A percentile compares a stretch with the other conserved stretches of the same genome.
Conservation (phyloP, 2,797 vertebrate genomes). For the Zalophus californianus region DNA sequence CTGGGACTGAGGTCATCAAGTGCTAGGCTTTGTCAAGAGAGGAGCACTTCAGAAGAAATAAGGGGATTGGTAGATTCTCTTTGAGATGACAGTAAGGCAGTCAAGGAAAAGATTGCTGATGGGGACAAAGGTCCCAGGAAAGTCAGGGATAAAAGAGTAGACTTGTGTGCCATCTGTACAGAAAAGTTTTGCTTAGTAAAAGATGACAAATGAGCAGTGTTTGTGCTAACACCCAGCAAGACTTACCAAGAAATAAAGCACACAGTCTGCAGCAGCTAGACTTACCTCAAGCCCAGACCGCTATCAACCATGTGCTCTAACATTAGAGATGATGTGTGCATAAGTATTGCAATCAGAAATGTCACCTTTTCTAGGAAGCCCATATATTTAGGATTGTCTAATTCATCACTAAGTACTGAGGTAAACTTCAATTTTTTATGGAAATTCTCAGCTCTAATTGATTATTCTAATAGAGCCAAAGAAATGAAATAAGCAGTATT, state of each 20-base stretch:
- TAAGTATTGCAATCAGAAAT: conserved; percentile 55
- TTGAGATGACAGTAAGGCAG: conserved; percentile 53
- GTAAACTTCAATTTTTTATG: conserved; percentile 34
- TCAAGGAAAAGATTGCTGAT: conserved; percentile 52
- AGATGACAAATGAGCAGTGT: conserved; percentile 43
- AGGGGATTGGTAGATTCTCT: background rate
- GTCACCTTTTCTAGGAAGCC: conserved; percentile 55
- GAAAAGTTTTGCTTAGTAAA: conserved; percentile 57
- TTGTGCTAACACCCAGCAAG: conserved; percentile 28
- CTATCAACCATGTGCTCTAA: background rate
- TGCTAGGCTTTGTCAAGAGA: conserved; percentile 63
- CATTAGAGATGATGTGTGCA: conserved; percentile 11
- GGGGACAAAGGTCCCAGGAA: conserved; percentile 44
- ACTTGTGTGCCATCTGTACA: conserved; percentile 5
- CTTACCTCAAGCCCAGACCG: conserved; percentile 39
- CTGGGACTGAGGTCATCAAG: background rate
- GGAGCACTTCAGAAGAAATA: conserved; percentile 54
- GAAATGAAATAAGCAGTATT: conserved; percentile 5
- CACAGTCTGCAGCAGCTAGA: background rate
- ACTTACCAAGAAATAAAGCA: conserved; percentile 40
- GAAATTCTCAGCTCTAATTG: conserved; percentile 30
- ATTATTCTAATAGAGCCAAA: conserved; percentile 41
- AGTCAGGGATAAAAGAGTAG: conserved; percentile 63
- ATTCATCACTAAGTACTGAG: conserved; percentile 36
- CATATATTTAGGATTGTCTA: conserved; percentile 12